Base-by-base conservation (phyloP, 2,888 invertebrate species). In the Athalia circularis region DNA sequence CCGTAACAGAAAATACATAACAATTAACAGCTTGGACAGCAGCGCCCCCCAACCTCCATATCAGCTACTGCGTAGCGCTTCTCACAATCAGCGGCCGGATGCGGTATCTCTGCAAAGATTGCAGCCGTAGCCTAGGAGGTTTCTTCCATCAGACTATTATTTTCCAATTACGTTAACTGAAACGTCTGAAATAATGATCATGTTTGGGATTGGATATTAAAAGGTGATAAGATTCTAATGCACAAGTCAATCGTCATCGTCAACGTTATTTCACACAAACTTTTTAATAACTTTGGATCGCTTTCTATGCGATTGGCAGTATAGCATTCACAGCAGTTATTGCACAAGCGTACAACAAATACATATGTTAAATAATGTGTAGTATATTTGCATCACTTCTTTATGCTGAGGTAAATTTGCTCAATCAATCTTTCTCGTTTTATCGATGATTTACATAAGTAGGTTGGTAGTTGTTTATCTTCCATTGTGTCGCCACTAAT, bases 331-430 rank as follows among this genome's bases (percentile, higher is more conserved):
- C 5, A 15, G 15, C 29, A 52, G 11, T 29, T 13, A 68, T 68
- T 68, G 68, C 68, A 68, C 68, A n/a, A 68, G 54, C 29, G 54
- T 68, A 43, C 43, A 68, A 68, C 5, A 50, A 9, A 15, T 52
- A 67, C 48, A 67, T 15, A 68, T 29, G 52, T 68, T 54, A 6
- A 0, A 29, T 48, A 47, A 48, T 15, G 15, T 50, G 64, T 64
- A n/a, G 8, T 64, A 45, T 64, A 45, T 50, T 50, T 48, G 15
- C 29, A 5, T 67, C 13, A 50, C 50, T 15, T 50, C 48, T 13
- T 11, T 67, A 67, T 11, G 15, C 15, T 67, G 15, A 47, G 15
- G 4, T 7, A 67, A 15, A 50, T 67, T 8, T 11, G 29, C 29
- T 29, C 29, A 29, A 64, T 47, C 47, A 47, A n/a, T 64, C 43